These are phyloP conservation scores for Drosophila nr. fundita DNA, from an alignment of 2,888 invertebrate species.

Conservation along the genomic window DNA sequence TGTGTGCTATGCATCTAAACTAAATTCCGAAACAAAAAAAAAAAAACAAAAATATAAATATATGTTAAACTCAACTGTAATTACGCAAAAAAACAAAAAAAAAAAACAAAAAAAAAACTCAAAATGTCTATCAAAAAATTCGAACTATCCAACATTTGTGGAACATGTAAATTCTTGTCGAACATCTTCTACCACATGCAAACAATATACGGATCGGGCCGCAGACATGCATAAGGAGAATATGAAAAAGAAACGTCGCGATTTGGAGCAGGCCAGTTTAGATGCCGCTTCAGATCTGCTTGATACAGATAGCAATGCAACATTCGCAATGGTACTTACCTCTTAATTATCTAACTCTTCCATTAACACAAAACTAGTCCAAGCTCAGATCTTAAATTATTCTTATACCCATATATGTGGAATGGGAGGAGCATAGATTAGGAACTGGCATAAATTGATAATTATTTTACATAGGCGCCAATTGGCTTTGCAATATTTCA, in stretches of 20 bases:
- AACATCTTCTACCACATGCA: constrained; percentile 87
- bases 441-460: background rate
- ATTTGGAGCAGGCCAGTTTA: constrained; percentile 94
- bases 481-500: background rate
- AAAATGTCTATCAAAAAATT: constrained; percentile 29
- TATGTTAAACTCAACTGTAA: constrained; percentile 47
- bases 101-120: constrained; percentile 17
- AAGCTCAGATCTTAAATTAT: background rate
- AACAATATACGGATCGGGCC: constrained; percentile 89
- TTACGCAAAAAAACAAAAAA: constrained; percentile 31
- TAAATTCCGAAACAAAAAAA: constrained; percentile 42
- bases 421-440: background rate
- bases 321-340: constrained; percentile 94
- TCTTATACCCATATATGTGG: background rate
- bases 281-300: constrained; percentile 94
- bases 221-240: constrained; percentile 92
- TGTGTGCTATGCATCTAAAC: constrained; percentile 66
- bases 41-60: constrained; percentile 23
- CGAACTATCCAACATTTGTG: constrained; percentile 66
- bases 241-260: constrained; percentile 94
- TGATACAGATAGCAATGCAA: constrained; percentile 94
- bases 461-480: background rate
- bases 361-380: background rate
- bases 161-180: constrained; percentile 86
- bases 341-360: constrained; percentile 55